Percentiles rank a stretch among this genome's conserved stretches.
These are phyloP conservation scores for Mythimna impura DNA, from an alignment of 2,888 invertebrate genomes.

Conservation along the genomic window DNA sequence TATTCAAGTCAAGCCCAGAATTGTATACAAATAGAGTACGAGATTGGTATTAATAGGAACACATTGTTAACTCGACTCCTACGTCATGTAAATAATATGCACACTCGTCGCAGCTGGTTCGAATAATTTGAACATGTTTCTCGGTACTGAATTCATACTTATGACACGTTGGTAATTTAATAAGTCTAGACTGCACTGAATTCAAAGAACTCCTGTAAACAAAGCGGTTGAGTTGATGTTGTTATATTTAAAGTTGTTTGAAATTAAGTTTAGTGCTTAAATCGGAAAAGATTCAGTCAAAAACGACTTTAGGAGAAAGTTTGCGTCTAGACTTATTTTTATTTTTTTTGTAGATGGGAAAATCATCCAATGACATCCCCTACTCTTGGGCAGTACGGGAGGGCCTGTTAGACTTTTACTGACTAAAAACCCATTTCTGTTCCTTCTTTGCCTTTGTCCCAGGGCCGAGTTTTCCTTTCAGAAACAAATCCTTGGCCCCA, in stretches of 20 bases:
- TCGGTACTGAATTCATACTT: background rate
- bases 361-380: too few relatives aligned
- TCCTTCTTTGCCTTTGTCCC: too few relatives aligned
- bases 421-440: too few relatives aligned
- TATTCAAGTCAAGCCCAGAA: constrained; percentile 29
- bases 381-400: too few relatives aligned
- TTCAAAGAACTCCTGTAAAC: background rate
- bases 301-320: background rate
- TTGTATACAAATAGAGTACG: constrained; percentile 19
- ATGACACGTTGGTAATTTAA: background rate
- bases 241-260: too few relatives aligned
- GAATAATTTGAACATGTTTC: constrained; percentile 11
- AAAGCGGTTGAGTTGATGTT: background rate
- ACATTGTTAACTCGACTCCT: constrained; percentile 29
- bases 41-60: constrained; percentile 5
- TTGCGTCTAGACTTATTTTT: too few relatives aligned
- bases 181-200: constrained; percentile 22
- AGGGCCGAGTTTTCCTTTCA: too few relatives aligned
- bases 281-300: background rate
- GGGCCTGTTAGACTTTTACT: too few relatives aligned
- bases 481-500: too few relatives aligned
- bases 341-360: too few relatives aligned
- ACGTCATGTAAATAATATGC: constrained; percentile 15
- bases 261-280: background rate
- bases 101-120: constrained; percentile 1